A percentile compares a stretch with the other conserved stretches of the same genome.
Conservation (phyloP, 1,140 invertebrate species). For the Chionoecetes opilio region DNA sequence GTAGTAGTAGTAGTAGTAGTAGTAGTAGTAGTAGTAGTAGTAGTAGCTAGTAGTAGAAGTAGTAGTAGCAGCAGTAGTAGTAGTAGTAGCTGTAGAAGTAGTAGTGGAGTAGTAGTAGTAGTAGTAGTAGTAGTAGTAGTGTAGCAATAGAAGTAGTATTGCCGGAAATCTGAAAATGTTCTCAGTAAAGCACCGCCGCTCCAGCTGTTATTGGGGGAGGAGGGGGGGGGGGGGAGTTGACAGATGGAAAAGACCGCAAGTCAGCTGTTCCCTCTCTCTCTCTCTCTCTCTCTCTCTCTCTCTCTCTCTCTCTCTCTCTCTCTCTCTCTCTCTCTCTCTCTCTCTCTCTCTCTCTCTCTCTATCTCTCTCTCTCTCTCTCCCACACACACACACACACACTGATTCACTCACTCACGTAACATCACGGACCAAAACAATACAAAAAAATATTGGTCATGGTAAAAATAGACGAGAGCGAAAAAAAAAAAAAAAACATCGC, state of each 20-base stretch:
- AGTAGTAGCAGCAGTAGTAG: not conserved
- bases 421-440: no score
- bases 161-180: not conserved
- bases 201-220: not conserved
- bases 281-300: not conserved
- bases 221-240: not conserved
- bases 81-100: not conserved
- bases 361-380: no score
- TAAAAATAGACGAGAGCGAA: no score
- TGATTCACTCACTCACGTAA: no score
- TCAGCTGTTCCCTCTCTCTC: not conserved
- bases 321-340: conserved; percentile 25
- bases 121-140: conserved; percentile 30
- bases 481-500: no score
- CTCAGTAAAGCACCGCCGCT: not conserved
- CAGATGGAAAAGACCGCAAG: conserved; percentile 17
- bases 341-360: no score
- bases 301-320: conserved; percentile 27
- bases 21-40: not conserved
- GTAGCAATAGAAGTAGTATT: not conserved
- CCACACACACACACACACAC: not conserved
- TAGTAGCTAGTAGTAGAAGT: not conserved
- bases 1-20: not conserved
- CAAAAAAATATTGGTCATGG: no score
- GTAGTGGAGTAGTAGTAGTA: not conserved